phyloP scores from a whole-genome alignment of 2,113 vertebrate species.

The Chlorocebus sabaeus region DNA sequence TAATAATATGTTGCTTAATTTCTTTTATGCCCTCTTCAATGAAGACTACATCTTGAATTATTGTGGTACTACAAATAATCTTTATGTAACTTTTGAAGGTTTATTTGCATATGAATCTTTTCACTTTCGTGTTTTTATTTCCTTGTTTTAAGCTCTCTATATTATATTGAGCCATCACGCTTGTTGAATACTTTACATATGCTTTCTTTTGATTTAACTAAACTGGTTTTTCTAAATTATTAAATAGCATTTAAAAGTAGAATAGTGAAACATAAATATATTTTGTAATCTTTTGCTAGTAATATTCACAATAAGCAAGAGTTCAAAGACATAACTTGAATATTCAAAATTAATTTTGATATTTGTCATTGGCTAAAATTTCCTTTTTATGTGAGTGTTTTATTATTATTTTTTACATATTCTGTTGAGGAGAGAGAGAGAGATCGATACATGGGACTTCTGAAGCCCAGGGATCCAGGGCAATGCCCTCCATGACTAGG shows the following conservation, averaged over 20 bases:
- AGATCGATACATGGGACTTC: neutral
- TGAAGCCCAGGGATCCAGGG: neutral
- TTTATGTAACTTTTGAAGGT: neutral
- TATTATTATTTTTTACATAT: neutral
- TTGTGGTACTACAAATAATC: neutral
- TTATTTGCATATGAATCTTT: neutral
- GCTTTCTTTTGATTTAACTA: neutral
- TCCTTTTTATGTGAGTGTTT: neutral
- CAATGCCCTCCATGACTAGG: neutral
- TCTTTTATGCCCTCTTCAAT: neutral
- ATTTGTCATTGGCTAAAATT: neutral
- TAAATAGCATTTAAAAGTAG: neutral
- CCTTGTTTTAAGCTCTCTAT: neutral
- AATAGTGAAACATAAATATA: neutral
- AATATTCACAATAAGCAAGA: neutral
- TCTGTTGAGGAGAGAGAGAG: neutral
- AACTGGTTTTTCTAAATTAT: neutral
- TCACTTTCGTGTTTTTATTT: neutral
- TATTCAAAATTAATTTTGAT: neutral
- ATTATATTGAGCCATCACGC: neutral
- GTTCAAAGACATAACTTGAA: neutral
- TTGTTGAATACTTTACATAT: neutral
- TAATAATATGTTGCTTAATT: neutral
- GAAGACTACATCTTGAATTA: neutral
- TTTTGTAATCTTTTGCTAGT: neutral